These are phyloP conservation scores for Cololabis saira DNA, from an alignment of 2,113 vertebrate species.

Conservation along the genomic window DNA sequence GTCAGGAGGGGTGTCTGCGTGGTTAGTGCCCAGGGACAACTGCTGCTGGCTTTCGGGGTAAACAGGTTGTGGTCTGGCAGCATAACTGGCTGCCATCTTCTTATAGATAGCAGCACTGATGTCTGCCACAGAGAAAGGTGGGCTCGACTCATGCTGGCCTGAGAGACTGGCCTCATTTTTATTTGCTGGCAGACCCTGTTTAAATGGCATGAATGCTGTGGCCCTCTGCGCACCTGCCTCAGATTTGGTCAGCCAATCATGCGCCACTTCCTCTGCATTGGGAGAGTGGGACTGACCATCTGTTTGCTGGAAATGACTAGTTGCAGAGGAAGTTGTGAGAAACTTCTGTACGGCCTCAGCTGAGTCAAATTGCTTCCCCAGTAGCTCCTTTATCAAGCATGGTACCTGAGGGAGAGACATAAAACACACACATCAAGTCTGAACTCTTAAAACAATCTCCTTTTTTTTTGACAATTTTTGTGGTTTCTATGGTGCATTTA, in stretches of 20 bases:
- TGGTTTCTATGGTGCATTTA: not conserved
- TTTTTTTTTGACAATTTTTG: too few species aligned
- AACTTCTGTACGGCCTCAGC: constrained; percentile 53
- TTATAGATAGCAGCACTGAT: constrained; percentile 64
- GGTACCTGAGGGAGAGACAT: constrained; percentile 64
- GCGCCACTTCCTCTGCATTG: constrained; percentile 45
- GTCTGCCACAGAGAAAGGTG: constrained; percentile 60
- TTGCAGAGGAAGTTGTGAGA: constrained; percentile 22
- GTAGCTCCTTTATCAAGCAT: constrained; percentile 72
- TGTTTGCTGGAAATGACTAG: constrained; percentile 21
- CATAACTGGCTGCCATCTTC: constrained; percentile 55
- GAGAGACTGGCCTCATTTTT: constrained; percentile 22
- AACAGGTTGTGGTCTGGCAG: constrained; percentile 42
- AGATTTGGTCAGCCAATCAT: constrained; percentile 57
- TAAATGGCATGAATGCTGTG: constrained; percentile 74
- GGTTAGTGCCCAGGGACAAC: constrained; percentile 6
- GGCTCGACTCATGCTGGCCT: constrained; percentile 18
- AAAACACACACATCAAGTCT: constrained; percentile 7
- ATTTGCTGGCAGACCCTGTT: constrained; percentile 35
- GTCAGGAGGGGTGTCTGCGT: constrained; percentile 23
- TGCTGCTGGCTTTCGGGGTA: constrained; percentile 43
- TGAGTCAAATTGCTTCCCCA: constrained; percentile 71
- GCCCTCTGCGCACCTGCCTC: constrained; percentile 52
- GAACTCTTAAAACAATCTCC: not conserved
- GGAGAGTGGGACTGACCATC: constrained; percentile 24